These are phyloP conservation scores for Ataeniobius toweri DNA, from an alignment of 2,797 vertebrate species.

Conservation along the genomic window DNA sequence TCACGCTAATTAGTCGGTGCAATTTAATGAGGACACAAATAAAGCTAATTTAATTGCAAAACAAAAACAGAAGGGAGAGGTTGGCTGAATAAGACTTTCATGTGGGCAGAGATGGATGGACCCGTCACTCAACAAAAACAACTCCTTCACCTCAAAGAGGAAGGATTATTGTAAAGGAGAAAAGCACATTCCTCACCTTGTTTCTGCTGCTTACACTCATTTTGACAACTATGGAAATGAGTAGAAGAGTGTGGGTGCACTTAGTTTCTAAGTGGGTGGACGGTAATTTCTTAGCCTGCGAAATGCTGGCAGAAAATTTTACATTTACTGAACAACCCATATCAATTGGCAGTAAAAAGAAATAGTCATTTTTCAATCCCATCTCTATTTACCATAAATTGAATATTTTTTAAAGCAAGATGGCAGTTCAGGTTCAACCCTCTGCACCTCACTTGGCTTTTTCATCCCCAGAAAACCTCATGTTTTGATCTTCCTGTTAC, in stretches of 20 bases:
- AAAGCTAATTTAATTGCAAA: conserved; percentile 68
- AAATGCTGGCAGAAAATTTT: conserved; percentile 43
- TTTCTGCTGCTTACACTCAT: conserved; percentile 18
- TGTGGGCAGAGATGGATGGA: conserved; percentile 34
- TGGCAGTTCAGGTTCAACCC: conserved; percentile 11
- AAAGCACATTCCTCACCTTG: conserved; percentile 11
- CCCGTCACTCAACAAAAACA: conserved; percentile 14
- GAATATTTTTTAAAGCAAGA: neutral
- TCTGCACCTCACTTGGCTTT: conserved; percentile 20
- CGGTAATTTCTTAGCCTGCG: conserved; percentile 53
- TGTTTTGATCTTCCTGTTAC: conserved; percentile 8
- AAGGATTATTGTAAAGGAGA: conserved; percentile 26
- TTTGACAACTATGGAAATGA: conserved; percentile 58
- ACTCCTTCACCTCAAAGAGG: conserved; percentile 25
- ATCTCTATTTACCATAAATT: conserved; percentile 1
- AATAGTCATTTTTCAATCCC: conserved; percentile 31
- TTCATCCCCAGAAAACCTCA: conserved; percentile 18
- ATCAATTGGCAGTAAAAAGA: conserved; percentile 3
- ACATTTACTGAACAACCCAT: conserved; percentile 53
- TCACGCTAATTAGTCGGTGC: conserved; percentile 74
- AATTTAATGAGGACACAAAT: conserved; percentile 76
- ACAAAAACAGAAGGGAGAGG: conserved; percentile 47
- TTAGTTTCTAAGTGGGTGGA: conserved; percentile 36
- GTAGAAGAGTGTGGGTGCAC: conserved; percentile 24
- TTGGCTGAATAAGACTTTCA: conserved; percentile 27